phyloP scores from a whole-genome alignment of 2,888 invertebrate species.

The Norana najaformis region DNA sequence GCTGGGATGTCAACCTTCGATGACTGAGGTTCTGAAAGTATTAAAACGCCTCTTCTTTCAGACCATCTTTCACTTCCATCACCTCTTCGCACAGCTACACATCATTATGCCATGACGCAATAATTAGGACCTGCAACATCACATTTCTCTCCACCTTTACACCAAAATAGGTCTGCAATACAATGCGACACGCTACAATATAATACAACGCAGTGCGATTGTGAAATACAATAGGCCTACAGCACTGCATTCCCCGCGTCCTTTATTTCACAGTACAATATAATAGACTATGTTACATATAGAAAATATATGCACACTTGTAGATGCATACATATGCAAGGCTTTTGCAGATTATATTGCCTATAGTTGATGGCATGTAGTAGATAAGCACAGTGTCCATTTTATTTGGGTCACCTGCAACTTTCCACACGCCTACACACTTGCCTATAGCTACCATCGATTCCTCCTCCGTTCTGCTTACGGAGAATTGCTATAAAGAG shows the following conservation, averaged over 20 bases:
- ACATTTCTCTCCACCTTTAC: neutral
- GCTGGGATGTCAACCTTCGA: neutral
- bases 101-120: no score
- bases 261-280: neutral
- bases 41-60: neutral
- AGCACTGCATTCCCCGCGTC: no score
- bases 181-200: no score
- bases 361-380: neutral
- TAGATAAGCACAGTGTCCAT: neutral
- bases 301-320: neutral
- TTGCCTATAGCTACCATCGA: neutral
- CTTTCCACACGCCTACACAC: neutral
- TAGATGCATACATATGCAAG: neutral
- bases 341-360: neutral
- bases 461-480: neutral
- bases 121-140: no score
- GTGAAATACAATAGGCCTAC: no score
- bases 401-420: neutral
- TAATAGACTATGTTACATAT: no score
- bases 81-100: no score
- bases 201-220: no score
- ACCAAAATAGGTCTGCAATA: no score
- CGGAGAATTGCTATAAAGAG: neutral
- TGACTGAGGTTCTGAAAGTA: conserved; percentile 9
- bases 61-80: neutral